Base-by-base conservation (phyloP, 1,140 invertebrate genomes). In the Drosophila asahinai region DNA sequence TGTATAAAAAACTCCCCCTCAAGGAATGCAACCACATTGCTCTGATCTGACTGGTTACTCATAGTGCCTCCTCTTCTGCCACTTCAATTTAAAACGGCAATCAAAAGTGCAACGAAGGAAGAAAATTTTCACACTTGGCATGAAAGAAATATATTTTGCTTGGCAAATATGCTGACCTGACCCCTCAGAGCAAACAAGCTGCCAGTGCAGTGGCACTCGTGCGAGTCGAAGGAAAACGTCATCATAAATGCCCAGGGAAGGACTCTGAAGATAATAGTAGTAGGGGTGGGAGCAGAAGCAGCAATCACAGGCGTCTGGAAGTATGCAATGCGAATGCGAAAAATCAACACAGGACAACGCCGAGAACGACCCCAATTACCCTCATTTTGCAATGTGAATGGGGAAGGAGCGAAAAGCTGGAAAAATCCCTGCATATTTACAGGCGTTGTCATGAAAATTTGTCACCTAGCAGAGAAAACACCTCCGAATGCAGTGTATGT, bases 161-260 rank as follows among this genome's bases (percentile, higher is more conserved):
- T 81, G 81, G 77, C 82, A 90, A 91, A 91, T 77, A 86, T 83
- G 89, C 82, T 91, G 89, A 91, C 89, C 83, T 89, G 89, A 91
- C 89, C 81, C 78, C 65, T 87, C 76, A 81, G 51, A 76, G 91
- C 81, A 91, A 91, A 91, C 81, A 91, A 77, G 80, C 49, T 66
- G 54, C 36, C 62, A 83, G 67, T 77, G 81, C 77, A 80, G 83
- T 76, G 61, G 84, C 74, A 84, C 70, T 89, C 84, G 84, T 89
- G 84, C 86, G 86, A 72, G 81, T 55, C 68, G 67, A 73, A 59
- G 71, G 75, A 90, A 79, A 80, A 90, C 75, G 72, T 86, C 86
- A 84, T 89, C 86, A 89, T 89, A 90, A 89, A 70, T 87, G 83
- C 60, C 66, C 45, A 58, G 71, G 42, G 59, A 68, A 58, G 65